Conservation (phyloP, 2,888 invertebrate genomes). For the Perithous albicinctus region DNA sequence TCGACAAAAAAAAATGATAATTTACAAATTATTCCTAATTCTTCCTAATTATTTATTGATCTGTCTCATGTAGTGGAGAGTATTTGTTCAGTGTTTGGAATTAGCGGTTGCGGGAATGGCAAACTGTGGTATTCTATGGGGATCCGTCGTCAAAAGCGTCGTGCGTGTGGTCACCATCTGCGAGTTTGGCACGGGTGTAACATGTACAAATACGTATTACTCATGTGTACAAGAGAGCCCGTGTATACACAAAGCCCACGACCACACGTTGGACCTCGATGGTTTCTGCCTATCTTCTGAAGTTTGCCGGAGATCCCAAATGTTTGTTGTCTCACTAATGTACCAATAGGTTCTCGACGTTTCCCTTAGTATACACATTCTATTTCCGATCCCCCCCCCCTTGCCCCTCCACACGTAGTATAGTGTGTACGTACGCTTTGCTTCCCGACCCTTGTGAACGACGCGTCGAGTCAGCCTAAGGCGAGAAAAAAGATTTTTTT, state of each 20-base stretch:
- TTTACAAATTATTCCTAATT: neutral
- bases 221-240: neutral
- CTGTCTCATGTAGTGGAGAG: neutral
- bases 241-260: neutral
- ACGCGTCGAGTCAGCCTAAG: neutral
- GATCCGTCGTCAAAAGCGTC: neutral
- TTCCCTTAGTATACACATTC: neutral
- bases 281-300: neutral
- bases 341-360: neutral
- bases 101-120: neutral
- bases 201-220: neutral
- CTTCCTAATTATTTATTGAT: neutral
- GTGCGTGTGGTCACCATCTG: neutral
- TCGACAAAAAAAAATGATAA: no score
- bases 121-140: neutral
- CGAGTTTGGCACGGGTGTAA: neutral
- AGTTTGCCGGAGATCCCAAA: neutral
- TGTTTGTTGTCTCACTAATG: neutral
- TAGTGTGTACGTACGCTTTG: neutral
- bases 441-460: no score
- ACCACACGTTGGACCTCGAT: neutral
- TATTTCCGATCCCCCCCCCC: neutral
- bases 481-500: neutral
- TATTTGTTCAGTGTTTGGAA: neutral
- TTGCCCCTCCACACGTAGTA: neutral